Evolutionary conservation across 2,113 vertebrate genomes (phyloP).

Genomic region (Burhinus bistriatus): DNA sequence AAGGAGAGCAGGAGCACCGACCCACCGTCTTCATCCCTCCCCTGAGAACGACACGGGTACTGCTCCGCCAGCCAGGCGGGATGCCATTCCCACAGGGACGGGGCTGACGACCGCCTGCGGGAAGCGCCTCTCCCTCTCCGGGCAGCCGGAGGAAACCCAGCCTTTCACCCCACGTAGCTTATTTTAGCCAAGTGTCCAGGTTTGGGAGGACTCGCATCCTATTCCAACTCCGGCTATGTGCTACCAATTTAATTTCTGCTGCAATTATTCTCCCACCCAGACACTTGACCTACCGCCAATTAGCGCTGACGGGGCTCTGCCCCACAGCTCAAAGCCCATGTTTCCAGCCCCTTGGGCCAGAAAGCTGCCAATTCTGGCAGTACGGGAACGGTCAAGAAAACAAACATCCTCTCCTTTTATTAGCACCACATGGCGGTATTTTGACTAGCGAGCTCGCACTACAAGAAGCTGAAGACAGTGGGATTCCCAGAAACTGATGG

Average conservation of each 20-base stretch:
- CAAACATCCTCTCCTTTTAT: constrained; percentile 23
- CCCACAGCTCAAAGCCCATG: neutral
- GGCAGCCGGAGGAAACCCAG: neutral
- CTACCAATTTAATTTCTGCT: neutral
- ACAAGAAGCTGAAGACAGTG: neutral
- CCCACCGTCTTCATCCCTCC: neutral
- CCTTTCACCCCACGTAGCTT: fast-evolving
- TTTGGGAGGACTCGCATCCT: neutral
- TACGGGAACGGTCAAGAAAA: neutral
- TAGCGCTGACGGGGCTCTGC: neutral
- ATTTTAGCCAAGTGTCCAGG: neutral
- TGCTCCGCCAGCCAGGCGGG: neutral
- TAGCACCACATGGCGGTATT: neutral
- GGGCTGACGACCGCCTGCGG: neutral
- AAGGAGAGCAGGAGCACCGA: fast-evolving
- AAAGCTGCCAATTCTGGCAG: neutral
- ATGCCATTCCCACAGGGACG: fast-evolving
- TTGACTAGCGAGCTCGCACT: neutral
- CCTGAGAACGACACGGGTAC: fast-evolving
- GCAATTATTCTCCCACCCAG: neutral
- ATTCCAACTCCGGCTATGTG: fast-evolving
- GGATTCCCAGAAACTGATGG: neutral
- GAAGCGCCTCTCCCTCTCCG: neutral
- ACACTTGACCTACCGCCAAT: neutral
- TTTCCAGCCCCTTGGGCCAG: neutral